Evolutionary conservation across 2,113 vertebrate genomes (phyloP), one percentile per base, ranked within the genome.

Genomic region (Pangasianodon hypophthalmus): DNA sequence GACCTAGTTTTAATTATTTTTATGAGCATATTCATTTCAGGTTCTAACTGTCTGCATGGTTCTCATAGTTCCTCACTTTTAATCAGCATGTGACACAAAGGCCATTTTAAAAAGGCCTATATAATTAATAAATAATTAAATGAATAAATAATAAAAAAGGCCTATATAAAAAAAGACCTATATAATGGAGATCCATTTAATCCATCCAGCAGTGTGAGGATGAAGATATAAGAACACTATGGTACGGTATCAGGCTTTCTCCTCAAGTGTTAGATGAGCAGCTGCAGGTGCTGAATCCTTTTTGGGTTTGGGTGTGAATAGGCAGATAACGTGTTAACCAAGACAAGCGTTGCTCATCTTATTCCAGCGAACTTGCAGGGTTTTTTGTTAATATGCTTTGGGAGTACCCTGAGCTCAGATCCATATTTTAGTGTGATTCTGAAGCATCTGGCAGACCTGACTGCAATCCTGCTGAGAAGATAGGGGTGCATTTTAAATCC

Each of bases 301-400:
- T 37, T 50, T 48, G 64, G 69, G 77, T 81, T 81, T 0, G 71
- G 48, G 58, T 90, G 91, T 91, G 92, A 88, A 88, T 79, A 86
- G 83, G 48, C 91, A 90, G 93, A 89, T 86, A 92, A 90, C 90
- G 90, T 93, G 90, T 91, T 71, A 88, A 60, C 91, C 93, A 90
- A 91, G 95, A 94, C 91, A 93, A 89, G 93, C 89, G 90, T 92
- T 93, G 92, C 93, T 95, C 93, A 93, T 95, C 94, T 93, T 92
- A 92, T 89, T 89, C 89, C 67, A 67, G 80, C 58, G 13, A 88
- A 92, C 81, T 82, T 90, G 93, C 90, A 88, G 94, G 91, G 46
- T 48, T 79, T 46, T 84, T 58, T 94, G 92, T 94, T 75, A 91
- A 91, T 88, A 87, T 88, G 89, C 90, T 93, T 79, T 46, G 90